Evolutionary conservation across 2,888 invertebrate genomes (phyloP), one percentile per base, ranked within the genome.

Genomic region (Chloromyia formosa): DNA sequence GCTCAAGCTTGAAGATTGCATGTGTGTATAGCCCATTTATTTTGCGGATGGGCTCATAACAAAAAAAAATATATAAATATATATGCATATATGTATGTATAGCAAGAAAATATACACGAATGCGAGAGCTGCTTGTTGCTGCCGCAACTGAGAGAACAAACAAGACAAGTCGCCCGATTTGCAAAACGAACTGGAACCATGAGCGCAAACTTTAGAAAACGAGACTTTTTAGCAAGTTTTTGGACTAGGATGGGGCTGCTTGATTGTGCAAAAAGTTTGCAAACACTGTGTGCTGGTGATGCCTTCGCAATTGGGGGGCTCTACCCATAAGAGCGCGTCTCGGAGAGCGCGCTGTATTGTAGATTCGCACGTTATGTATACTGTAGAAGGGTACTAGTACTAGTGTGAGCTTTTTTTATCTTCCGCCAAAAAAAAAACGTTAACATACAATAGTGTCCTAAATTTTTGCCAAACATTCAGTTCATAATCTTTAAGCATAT

Each of bases 381-480:
- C 56, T 42, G 71, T 71, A 40, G 56, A 71, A 71, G 71, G 71
- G 71, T 71, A 71, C 71, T 58, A 71, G 71, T 71, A 71, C 71
- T 74, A 71, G 71, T 71, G 71, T 71, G 71, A 71, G 71, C 71
- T 71, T 74, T 76, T 76, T 74, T 74, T 74, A 74, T 76, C 76
- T 76, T 76, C 74, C 74, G 76, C 74, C 66, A 72, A 75, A 75
- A 35, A n/a, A 35, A 35, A 76, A 74, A 76, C 71, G 69, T 72
- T 61, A 73, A 62, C 73, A 62, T 27, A 74, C 74, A 72, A 75
- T 75, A 74, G 74, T 75, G 77, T 77, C 77, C 77, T 77, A 77
- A 77, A 77, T 75, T 77, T 75, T 74, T 74, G 72, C 56, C 75
- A 75, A 75, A 73, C 61, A 73, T 42, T 73, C 71, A 75, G 68